Base-by-base conservation (phyloP, 30 jellyfish, hydroid and myxozoan species). In the Clytia hemisphaerica region DNA sequence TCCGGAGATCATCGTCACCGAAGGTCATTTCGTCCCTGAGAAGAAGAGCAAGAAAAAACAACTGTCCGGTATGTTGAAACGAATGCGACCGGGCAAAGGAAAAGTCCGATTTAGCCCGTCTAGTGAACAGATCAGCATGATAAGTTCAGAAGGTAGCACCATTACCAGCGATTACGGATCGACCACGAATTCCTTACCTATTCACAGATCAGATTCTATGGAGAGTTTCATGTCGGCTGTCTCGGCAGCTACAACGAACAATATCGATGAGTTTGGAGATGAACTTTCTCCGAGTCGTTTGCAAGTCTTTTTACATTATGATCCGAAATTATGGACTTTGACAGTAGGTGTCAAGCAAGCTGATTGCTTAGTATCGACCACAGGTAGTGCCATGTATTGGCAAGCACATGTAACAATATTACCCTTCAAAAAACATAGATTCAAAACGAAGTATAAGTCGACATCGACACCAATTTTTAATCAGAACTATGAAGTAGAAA, bases 201-300 rank as follows among this genome's bases (percentile, higher is more conserved):
- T 61, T 9, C 72, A 65, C 19, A 62, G 90, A 32, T 28, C 94
- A 16, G 95, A 80, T 53, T 89, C 98, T 7, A 89, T 80, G 95
- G 98, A 89, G 51, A 89, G 98, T 58, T 89, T 89, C 50, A 36
- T 82, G 33, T 89, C 98, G 6, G 93, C 93, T 3, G 67, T 82
- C 16, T 80, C 95, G 25, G 85, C 89, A 6, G 83, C 76, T 12
- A 78, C 97, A 33, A 47, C 79, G 0, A 87, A 81, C 50, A 89
- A 81, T 71, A 63, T 71, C 9, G 98, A 80, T 36, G 98, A 89
- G 55, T 81, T 80, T 49, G 98, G 98, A 18, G 84, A 51, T 2
- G 98, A 89, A 58, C 85, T 89, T 1, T 80, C 98, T 2, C 98
- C 98, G 24, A 87, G 98, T 16, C 79, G 98, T 10, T 26, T 89